phyloP scores from a whole-genome alignment of 2,888 invertebrate genomes.

The Trichopoda pennipes region DNA sequence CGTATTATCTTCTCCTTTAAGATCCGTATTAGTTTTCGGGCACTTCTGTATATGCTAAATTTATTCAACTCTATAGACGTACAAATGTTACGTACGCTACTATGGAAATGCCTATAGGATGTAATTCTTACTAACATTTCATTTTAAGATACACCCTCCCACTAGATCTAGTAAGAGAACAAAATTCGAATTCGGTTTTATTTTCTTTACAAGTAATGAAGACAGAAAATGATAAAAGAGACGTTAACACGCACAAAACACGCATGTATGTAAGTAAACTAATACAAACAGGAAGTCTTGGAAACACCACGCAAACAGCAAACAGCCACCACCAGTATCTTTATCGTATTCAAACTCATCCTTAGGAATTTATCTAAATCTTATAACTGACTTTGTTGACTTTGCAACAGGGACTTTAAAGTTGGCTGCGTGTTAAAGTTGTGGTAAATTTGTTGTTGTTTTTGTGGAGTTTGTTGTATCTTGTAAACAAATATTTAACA shows the following conservation, averaged over 20 bases:
- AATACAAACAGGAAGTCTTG: conserved; percentile 63
- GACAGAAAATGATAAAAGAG: conserved; percentile 63
- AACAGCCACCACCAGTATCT: conserved; percentile 50
- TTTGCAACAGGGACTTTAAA: conserved; percentile 37
- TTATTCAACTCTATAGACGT: too few species aligned
- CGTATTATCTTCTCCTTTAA: too few species aligned
- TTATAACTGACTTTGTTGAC: conserved; percentile 45
- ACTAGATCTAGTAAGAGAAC: background rate
- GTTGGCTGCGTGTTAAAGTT: conserved; percentile 65
- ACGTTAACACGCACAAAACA: conserved; percentile 64
- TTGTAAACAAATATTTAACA: conserved; percentile 60
- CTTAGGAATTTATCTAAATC: conserved; percentile 30
- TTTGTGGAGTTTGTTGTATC: conserved; percentile 18
- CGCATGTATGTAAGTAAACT: conserved; percentile 30
- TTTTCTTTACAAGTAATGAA: conserved; percentile 34
- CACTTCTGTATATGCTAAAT: too few species aligned
- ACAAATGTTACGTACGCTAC: too few species aligned
- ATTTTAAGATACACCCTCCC: background rate
- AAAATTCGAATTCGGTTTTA: conserved; percentile 48
- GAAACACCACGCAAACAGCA: conserved; percentile 61
- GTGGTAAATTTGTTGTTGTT: conserved; percentile 48
- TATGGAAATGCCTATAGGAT: background rate
- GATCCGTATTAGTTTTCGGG: too few species aligned
- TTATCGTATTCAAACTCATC: conserved; percentile 28
- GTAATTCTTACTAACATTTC: conserved; percentile 39